Conservation (phyloP, 2,888 invertebrate genomes). For the Tolmerus cingulatus region DNA sequence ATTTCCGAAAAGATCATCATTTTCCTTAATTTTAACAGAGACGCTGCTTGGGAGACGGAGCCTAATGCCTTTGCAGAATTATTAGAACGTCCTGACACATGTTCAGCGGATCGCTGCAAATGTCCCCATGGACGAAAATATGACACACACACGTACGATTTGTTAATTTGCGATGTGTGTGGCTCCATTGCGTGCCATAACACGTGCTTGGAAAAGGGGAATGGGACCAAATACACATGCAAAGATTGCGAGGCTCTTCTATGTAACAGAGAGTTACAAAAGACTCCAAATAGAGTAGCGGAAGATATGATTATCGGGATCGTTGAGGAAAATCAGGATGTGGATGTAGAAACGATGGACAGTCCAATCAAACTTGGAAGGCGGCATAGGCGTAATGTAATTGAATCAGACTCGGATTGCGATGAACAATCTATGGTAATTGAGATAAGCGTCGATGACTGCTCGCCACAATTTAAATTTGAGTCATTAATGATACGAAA, state of each 20-base stretch:
- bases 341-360: constrained; percentile 18
- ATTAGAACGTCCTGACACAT: constrained; percentile 69
- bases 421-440: not conserved
- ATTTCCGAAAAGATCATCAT: not conserved
- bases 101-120: constrained; percentile 69
- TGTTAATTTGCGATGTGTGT: constrained; percentile 55
- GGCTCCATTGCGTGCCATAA: constrained; percentile 54
- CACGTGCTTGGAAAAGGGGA: constrained; percentile 42
- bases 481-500: not conserved
- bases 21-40: constrained; percentile 64
- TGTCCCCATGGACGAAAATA: constrained; percentile 69
- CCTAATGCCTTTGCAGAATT: constrained; percentile 80
- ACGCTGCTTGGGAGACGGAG: constrained; percentile 83
- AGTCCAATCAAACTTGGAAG: not conserved
- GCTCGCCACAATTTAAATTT: not conserved
- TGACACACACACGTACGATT: constrained; percentile 44
- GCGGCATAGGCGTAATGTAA: not conserved
- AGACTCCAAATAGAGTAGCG: not conserved
- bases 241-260: constrained; percentile 30
- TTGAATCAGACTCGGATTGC: not conserved
- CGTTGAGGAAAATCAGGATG: constrained; percentile 11
- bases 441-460: not conserved
- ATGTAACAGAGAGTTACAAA: not conserved
- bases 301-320: not conserved
- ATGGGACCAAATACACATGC: constrained; percentile 31